Conservation (phyloP, 2,888 invertebrate species). For the Eilema caniola region DNA sequence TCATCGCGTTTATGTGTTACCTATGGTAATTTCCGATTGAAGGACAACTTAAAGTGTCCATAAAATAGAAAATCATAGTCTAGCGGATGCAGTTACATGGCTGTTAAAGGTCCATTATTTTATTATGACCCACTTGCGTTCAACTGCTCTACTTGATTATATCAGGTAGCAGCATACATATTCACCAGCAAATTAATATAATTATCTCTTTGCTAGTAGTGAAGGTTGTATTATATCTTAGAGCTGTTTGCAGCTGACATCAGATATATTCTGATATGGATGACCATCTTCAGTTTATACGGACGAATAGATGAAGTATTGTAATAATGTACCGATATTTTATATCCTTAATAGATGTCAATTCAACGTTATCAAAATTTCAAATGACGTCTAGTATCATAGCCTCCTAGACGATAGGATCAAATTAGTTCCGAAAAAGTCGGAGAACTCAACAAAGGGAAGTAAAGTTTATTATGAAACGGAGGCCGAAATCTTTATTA, state of each 20-base stretch:
- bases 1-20: not conserved
- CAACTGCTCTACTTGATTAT: not conserved
- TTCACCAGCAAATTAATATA: not conserved
- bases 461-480: not conserved
- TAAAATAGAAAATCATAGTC: constrained; percentile 1
- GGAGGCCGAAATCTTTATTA: not conserved
- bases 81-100: not conserved
- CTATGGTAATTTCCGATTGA: not conserved
- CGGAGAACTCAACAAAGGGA: not conserved
- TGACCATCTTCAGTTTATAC: too few species aligned
- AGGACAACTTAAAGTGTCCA: constrained; percentile 7
- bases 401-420: not conserved
- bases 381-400: not conserved
- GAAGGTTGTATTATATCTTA: too few species aligned
- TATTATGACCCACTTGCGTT: not conserved
- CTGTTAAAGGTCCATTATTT: not conserved
- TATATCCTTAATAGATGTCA: not conserved
- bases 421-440: not conserved
- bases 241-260: too few species aligned
- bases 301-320: not conserved
- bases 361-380: not conserved
- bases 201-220: too few species aligned
- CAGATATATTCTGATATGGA: too few species aligned
- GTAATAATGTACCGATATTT: not conserved
- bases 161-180: not conserved